Evolutionary conservation across 1,140 invertebrate species (phyloP), one percentile per base, ranked within the genome.

Genomic region (Zophobas atratus): DNA sequence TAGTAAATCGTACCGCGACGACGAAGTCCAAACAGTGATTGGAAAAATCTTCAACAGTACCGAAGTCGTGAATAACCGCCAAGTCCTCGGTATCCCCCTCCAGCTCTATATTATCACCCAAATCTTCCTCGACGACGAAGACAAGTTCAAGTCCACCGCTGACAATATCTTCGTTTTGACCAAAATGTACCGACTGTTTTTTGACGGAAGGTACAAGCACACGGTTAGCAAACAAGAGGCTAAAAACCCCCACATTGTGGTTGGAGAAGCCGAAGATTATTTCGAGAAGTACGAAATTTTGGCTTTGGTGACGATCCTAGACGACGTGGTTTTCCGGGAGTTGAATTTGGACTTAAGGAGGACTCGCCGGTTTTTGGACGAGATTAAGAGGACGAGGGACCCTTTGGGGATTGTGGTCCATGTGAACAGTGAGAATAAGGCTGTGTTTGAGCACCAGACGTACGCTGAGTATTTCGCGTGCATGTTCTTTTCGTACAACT

Each of bases 41-140:
- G 6, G 6, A 1, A 41, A 41, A 63, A n/a, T 63, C 8, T 63
- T 38, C 32, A 41, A 6, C 8, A 41, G 35, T n/a, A 63, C 57
- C 4, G 2, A 38, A 20, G 41, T 63, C 6, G 32, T 41, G 6
- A 8, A 63, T 8, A 63, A 63, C n/a, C 1, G 6, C 1, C 57
- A 63, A 1, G 8, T 38, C 8, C n/a, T 63, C 2, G 57, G 57
- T 39, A 41, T 63, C 1, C 57, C 57, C 32, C n/a, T 63, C 6
- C 57, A 63, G 38, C 35, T 63, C 5, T 41, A 63, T 34, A 63
- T 63, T n/a, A 63, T 63, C 3, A 63, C 57, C 1, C 57, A 63
- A 41, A 63, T 41, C 8, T 41, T 63, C 2, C 36, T 63, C 34
- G 57, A 63, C 32, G 49, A 51, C n/a, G 6, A 38, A 41, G 5